phyloP scores from a whole-genome alignment of 1,140 invertebrate species.

The Pteromalus puparum region DNA sequence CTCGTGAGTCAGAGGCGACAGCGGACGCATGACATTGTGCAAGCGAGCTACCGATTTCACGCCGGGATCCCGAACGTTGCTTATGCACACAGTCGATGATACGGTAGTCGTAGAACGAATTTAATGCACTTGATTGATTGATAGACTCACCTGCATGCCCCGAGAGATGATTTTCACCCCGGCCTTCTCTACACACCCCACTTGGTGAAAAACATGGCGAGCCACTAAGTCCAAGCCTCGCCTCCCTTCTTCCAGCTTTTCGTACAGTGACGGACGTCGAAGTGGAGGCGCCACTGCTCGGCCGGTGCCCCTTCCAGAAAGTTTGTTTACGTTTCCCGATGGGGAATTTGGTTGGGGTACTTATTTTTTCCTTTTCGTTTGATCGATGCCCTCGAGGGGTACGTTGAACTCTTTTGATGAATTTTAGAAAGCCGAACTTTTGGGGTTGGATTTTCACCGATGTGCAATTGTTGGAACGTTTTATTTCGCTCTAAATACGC shows the following conservation, averaged over 20 bases:
- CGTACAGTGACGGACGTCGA: constrained; percentile 6
- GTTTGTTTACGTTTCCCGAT: neutral
- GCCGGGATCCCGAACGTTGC: neutral
- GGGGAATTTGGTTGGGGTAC: neutral
- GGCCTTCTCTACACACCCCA: constrained; percentile 75
- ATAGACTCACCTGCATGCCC: constrained; percentile 72
- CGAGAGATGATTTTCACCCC: constrained; percentile 76
- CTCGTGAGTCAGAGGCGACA: constrained; percentile 9
- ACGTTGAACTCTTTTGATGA: no score
- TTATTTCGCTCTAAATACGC: neutral
- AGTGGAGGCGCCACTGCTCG: neutral
- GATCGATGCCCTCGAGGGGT: neutral
- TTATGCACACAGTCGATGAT: no score
- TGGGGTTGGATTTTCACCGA: neutral
- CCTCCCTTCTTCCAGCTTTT: constrained; percentile 59
- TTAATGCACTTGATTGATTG: neutral
- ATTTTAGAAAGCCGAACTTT: no score
- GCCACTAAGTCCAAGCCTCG: constrained; percentile 65
- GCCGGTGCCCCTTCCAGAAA: constrained; percentile 1
- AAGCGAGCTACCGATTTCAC: neutral
- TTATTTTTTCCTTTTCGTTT: neutral
- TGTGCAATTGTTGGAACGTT: neutral
- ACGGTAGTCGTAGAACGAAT: neutral
- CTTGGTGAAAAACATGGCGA: constrained; percentile 75
- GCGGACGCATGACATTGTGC: constrained; percentile 32